Evolutionary conservation across 2,888 invertebrate species (phyloP).

Genomic region (Drosophila buzzatii): DNA sequence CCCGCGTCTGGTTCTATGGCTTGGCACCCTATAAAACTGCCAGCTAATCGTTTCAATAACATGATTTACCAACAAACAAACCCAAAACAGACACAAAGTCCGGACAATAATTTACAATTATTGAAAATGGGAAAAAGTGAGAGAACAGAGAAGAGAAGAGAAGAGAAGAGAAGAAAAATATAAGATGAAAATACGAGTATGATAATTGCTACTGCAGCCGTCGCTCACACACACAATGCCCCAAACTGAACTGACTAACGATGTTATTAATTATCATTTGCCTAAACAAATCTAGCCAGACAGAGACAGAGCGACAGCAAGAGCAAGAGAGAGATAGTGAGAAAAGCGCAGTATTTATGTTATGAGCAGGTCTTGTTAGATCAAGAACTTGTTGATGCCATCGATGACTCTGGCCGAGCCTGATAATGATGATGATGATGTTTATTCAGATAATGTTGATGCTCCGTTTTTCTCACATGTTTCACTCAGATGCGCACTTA

Average conservation of each 20-base stretch:
- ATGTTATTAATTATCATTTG: constrained; percentile 79
- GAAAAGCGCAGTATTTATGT: constrained; percentile 70
- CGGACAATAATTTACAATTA: constrained; percentile 73
- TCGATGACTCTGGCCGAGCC: constrained; percentile 7
- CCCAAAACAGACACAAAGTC: constrained; percentile 28
- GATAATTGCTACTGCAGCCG: constrained; percentile 71
- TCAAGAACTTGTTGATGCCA: constrained; percentile 57
- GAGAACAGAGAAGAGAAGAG: neutral
- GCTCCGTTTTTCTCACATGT: constrained; percentile 77
- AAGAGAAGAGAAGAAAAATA: neutral
- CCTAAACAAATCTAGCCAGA: constrained; percentile 65
- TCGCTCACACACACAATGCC: constrained; percentile 27
- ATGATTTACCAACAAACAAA: constrained; percentile 72
- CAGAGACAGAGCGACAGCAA: neutral
- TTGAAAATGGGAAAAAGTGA: constrained; percentile 47
- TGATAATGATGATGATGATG: constrained; percentile 27
- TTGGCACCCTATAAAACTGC: constrained; percentile 71
- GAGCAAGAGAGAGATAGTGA: constrained; percentile 5
- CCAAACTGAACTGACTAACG: constrained; percentile 63
- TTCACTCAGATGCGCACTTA: constrained; percentile 71
- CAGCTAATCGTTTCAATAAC: constrained; percentile 77
- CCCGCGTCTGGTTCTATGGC: neutral
- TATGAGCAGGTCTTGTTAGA: constrained; percentile 58
- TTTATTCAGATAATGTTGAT: constrained; percentile 38
- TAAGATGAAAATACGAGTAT: constrained; percentile 58